Conservation (phyloP, 1,140 invertebrate species). For the Cryptotermes secundus region DNA sequence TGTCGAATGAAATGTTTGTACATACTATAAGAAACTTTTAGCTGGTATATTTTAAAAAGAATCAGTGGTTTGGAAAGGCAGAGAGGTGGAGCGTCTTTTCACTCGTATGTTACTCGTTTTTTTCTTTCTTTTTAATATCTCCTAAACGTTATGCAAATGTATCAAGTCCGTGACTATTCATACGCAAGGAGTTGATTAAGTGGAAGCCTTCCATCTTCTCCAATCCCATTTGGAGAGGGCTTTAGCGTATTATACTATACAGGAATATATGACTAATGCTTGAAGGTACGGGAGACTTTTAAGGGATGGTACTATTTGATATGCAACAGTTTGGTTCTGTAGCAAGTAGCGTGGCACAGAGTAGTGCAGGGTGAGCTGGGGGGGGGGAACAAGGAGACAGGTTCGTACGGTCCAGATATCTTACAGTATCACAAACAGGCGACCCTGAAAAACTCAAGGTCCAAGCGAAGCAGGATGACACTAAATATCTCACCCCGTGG, state of each 20-base stretch:
- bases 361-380: not conserved
- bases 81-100: not conserved
- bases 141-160: conserved; percentile 33
- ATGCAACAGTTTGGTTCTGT: not conserved
- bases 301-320: not conserved
- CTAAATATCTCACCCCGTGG: not conserved
- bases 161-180: conserved; percentile 28
- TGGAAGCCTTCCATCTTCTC: conserved; percentile 29
- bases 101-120: not conserved
- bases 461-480: not conserved
- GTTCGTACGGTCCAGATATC: not conserved
- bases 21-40: not conserved
- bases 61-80: conserved; percentile 22
- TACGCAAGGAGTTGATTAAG: conserved; percentile 33
- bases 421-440: not conserved
- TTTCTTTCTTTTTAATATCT: not conserved
- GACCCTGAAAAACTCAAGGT: conserved; percentile 3
- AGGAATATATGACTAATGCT: conserved; percentile 2
- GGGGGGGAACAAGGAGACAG: not conserved
- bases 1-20: not conserved
- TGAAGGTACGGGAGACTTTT: not conserved
- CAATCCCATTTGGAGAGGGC: conserved; percentile 28
- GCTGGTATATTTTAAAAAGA: conserved; percentile 13
- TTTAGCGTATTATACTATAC: conserved; percentile 13
- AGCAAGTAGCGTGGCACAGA: not conserved